Base-by-base conservation (phyloP, 2,797 vertebrate genomes). In the Siniperca obscura region DNA sequence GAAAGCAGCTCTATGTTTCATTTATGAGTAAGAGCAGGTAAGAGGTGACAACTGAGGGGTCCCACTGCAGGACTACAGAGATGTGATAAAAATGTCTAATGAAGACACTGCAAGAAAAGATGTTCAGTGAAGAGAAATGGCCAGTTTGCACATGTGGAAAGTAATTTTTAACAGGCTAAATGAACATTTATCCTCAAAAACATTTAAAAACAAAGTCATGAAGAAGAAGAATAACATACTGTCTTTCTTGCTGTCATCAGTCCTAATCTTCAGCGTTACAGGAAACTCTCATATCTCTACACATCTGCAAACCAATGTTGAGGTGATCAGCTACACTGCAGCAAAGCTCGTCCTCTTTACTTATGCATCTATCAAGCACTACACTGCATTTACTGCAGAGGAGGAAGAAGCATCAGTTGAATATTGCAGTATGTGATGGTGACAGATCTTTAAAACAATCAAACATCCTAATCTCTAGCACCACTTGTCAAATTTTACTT, bases 1-100 rank as follows among this genome's bases (percentile, higher is more conserved):
- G 67, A 52, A 70, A 57, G 66, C 67, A 17, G 46, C 1, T 42
- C 27, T 59, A 81, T 85, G 81, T 87, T 86, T 86, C 44, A 85
- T 86, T 81, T 72, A 89, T 78, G 64, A 68, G 72, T 7, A 13
- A 56, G 61, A 83, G 65, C 22, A 60, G 44, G 27, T 30, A 17
- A 17, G 34, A 61, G 17, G 74, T 77, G 46, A 50, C 40, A 14
- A 19, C 44, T 0, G 25, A 38, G 62, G 30, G 55, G 22, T 17
- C 11, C 19, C 40, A 16, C 46, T 71, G 68, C 69, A 50, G 21
- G 52, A 50, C 46, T 4, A 44, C 22, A 48, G 44, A 70, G 70
- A 72, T n/a, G 27, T 44, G 57, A 60, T 30, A 11, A 61, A 70
- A 56, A 70, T 46, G n/a, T 34, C 65, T 44, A 64, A 82, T 16